Evolutionary conservation across 2,113 vertebrate genomes (phyloP), one percentile per base, ranked within the genome.

Genomic region (Periophthalmodon schlosseri): DNA sequence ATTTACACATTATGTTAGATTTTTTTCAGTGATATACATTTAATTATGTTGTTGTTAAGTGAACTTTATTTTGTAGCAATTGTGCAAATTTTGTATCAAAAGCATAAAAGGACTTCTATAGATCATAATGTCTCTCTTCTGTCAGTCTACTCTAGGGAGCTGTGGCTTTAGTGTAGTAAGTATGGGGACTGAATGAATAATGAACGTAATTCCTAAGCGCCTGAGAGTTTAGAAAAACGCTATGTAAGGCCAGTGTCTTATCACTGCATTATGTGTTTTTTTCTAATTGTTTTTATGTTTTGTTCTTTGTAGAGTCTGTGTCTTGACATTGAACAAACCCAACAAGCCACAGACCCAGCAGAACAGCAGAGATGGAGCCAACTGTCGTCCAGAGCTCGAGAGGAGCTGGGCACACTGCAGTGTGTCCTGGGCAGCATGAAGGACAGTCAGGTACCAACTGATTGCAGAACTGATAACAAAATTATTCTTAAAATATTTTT

Each of bases 341-440:
- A 93, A 81, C 91, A 96, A 72, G 93, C 87, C 70, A 93, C 93
- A 9, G 96, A 87, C 5, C 93, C 76, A 0, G 91, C 87, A n/a
- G 94, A 96, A 80, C 94, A 95, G 60, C 93, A 91, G 65, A 88
- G 83, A 58, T 98, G 96, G 97, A 93, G 92, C 61, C 93, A 87
- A 33, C 86, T 98, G 10, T 96, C 94, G 67, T 79, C 89, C 78
- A 92, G 80, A 58, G 88, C 92, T 80, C 93, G 93, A 8, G 95
- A 95, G 68, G 95, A 97, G 73, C 77, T 95, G 58, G 92, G 93
- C 67, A 83, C 92, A 47, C 88, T 99, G 70, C 94, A 97, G 89
- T 96, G 96, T 88, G 89, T 96, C 77, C 73, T 87, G 71, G 94
- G 95, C 39, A 97, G 94, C 90, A 72, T 98, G 89, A 95, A 91